Evolutionary conservation across 2,797 vertebrate species (phyloP), one percentile per base, ranked within the genome.

Genomic region (Botia almorhae): DNA sequence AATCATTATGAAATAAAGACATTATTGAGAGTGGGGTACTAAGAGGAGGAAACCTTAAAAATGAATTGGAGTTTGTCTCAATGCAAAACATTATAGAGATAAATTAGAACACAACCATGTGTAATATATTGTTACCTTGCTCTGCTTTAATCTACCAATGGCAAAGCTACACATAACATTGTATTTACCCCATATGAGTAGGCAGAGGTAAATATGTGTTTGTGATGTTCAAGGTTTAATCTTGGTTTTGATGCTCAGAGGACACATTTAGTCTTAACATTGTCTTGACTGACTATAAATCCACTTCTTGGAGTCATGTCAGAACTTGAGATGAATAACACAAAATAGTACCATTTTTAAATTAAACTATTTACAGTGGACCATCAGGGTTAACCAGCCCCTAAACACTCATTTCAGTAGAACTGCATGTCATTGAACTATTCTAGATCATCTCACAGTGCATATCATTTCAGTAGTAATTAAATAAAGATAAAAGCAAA

Each of bases 391-490:
- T 61, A 11, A n/a, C 23, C 50, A 17, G 50, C 16, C 58, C 58
- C 23, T 61, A 13, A 0, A 4, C 1, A 17, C 23, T 17, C 3
- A 4, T 56, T 50, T n/a, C 85, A 80, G 74, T 82, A 84, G 85
- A 87, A 87, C 85, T 85, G 83, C 83, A 85, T 87, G 83, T 87
- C 80, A 63, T 86, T 80, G 82, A 85, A 70, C 70, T 78, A 81
- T 82, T 89, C 43, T 88, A 89, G 84, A 88, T 85, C 84, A 43
- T 78, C 92, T 96, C 94, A 97, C 96, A 98, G 96, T 96, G 96
- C 95, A 97, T 93, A 93, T 94, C 90, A 92, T 90, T 91, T 91
- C 85, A 92, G 93, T 88, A 87, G 77, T 89, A 88, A 92, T 76
- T 64, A 71, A 19, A 81, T 80, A 83, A 87, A 85, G 65, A 86